Evolutionary conservation across 2,888 invertebrate genomes (phyloP), one percentile per base, ranked within the genome.

Genomic region (Drosophila heteroneura): DNA sequence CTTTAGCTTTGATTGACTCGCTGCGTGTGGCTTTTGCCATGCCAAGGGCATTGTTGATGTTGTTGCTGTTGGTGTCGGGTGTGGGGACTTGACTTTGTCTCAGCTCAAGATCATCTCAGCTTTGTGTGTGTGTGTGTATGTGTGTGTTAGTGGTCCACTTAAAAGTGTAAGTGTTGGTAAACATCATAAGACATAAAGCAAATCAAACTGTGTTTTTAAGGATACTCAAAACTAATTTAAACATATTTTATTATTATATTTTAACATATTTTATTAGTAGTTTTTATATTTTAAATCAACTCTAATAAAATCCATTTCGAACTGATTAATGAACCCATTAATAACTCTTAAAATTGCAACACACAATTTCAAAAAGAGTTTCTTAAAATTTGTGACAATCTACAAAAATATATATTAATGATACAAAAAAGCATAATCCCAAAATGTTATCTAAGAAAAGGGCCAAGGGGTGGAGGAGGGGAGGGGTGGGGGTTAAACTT

Each of bases 21-120:
- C 86, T 84, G 86, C 82, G 86, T 86, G 89, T 89, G 89, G 84
- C 49, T 88, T 84, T 72, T 63, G 39, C 76, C 74, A 75, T 89
- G 81, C 79, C 87, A 85, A 85, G 85, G 89, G 85, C 89, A 85
- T 37, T 67, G 16, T 67, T 58, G 67, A 52, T 62, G 62, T 51
- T 30, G 89, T 35, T 58, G 67, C 49, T 49, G 37, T 57, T 73
- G 53, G 35, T 62, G 64, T 64, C 57, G 82, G 52, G 59, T 67
- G 47, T 47, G 47, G 69, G 60, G 64, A 81, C 73, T 83, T 85
- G 80, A 85, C 75, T 85, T 70, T 82, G 83, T 68, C 81, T 72
- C 68, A 51, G 64, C 82, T 83, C 79, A 82, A 86, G 82, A 88
- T 85, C 82, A 77, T 56, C 54, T 14, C 4, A 26, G 49, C n/a